These are phyloP conservation scores for Carassius carassius DNA, from an alignment of 2,113 vertebrate species.

Conservation along the genomic window DNA sequence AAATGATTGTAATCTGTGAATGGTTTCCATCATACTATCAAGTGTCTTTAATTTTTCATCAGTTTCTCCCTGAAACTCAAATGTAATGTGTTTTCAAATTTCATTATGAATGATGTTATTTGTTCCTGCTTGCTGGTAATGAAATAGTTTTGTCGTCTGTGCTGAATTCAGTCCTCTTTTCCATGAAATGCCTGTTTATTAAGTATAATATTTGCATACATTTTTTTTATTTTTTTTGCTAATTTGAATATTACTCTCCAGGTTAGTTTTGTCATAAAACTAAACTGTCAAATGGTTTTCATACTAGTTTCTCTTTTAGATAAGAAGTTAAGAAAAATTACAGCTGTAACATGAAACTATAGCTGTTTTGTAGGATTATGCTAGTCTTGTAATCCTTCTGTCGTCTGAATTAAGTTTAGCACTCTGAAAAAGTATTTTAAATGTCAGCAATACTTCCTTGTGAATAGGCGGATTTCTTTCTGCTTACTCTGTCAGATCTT, in stretches of 20 bases:
- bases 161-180: slow-evolving; percentile 67
- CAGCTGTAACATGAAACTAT: not conserved
- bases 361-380: not conserved
- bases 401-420: not conserved
- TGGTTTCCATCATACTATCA: slow-evolving; percentile 11
- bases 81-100: slow-evolving; percentile 58
- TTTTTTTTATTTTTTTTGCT: slow-evolving; percentile 50
- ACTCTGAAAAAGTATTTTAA: slow-evolving; percentile 20
- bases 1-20: not conserved
- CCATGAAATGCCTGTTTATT: slow-evolving; percentile 65
- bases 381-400: not conserved
- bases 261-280: not conserved
- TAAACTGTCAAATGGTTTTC: not conserved
- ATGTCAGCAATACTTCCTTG: slow-evolving; percentile 24
- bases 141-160: slow-evolving; percentile 66
- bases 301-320: not conserved
- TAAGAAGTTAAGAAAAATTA: not conserved
- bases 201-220: slow-evolving; percentile 70
- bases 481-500: slow-evolving; percentile 23
- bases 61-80: slow-evolving; percentile 30
- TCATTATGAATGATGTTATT: slow-evolving; percentile 72
- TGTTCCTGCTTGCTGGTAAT: slow-evolving; percentile 58
- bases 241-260: slow-evolving; percentile 39
- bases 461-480: slow-evolving; percentile 33
- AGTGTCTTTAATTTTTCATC: slow-evolving; percentile 31